Percentiles rank a stretch among this genome's conserved stretches.
These are phyloP conservation scores for Casuarius casuarius DNA, from an alignment of 2,113 vertebrate species.

Conservation along the genomic window DNA sequence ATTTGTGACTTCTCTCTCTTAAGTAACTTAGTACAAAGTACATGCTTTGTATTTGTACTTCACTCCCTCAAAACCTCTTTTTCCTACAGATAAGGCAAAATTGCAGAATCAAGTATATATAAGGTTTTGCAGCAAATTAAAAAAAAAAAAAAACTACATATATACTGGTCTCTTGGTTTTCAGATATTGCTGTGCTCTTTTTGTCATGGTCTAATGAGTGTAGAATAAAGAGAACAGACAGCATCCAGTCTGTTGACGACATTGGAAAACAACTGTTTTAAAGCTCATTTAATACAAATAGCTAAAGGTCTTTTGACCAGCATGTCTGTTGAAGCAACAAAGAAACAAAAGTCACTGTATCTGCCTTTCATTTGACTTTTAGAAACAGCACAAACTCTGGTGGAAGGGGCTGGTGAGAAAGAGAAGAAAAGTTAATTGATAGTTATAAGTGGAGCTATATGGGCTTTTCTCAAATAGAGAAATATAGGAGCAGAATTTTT, in stretches of 20 bases:
- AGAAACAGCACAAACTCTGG: background rate
- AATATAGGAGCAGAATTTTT: background rate
- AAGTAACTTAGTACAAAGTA: background rate
- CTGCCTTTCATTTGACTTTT: background rate
- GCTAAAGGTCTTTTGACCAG: background rate
- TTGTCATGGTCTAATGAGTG: background rate
- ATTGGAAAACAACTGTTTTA: background rate
- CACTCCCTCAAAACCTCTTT: accelerated
- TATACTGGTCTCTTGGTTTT: background rate
- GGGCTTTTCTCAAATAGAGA: background rate
- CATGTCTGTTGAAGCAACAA: accelerated
- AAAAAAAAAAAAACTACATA: background rate
- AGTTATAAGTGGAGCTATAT: background rate
- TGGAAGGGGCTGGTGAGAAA: background rate
- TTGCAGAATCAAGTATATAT: background rate
- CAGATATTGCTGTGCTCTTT: background rate
- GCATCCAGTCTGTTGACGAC: background rate
- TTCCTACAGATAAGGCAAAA: background rate
- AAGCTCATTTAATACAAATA: background rate
- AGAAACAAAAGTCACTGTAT: background rate
- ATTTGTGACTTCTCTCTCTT: background rate
- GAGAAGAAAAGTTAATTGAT: background rate
- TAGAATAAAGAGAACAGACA: background rate
- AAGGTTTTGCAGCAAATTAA: background rate
- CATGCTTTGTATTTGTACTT: background rate